Base-by-base conservation (phyloP, 92 coral and sea anemone genomes). In the Actinernus sp. region DNA sequence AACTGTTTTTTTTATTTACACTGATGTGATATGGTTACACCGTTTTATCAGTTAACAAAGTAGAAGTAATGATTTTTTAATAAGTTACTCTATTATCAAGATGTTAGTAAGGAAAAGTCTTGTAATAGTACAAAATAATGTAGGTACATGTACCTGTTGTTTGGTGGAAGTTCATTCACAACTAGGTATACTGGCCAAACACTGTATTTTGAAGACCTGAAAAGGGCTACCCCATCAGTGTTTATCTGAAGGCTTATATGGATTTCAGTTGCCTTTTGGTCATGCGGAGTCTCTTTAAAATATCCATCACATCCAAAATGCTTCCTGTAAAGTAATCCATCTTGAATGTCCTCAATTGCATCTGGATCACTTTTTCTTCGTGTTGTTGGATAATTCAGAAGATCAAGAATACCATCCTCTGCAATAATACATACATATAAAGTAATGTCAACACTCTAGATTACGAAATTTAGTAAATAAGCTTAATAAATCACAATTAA, bases 111-210 rank as follows among this genome's bases (percentile, higher is more conserved):
- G n/a, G n/a, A n/a, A n/a, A n/a, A n/a, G n/a, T n/a, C n/a, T n/a
- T n/a, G n/a, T n/a, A n/a, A n/a, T n/a, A n/a, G n/a, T n/a, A n/a
- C n/a, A n/a, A n/a, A n/a, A n/a, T n/a, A n/a, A n/a, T n/a, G n/a
- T n/a, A n/a, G n/a, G n/a, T n/a, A n/a, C 39, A 32, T 40, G 41
- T 76, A 83, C 89, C 84, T 83, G 78, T 64, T 36, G 27, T 48
- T 74, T 31, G 88, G 88, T 29, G 84, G 88, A 25, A 81, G 63
- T 40, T 81, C 88, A 81, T 63, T 63, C 1, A 74, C 38, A 22
- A 49, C 74, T 30, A 81, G 60, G 25, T 84, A 77, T 16, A 84
- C 68, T 6, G 90, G 90, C 90, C 89, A 84, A 68, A 84, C 70
- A 24, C 81, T 78, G 68, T 51, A 84, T 39, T 70, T 84, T 1